These are phyloP conservation scores for Tupaia chinensis DNA, from an alignment of 2,113 vertebrate genomes.

Conservation along the genomic window DNA sequence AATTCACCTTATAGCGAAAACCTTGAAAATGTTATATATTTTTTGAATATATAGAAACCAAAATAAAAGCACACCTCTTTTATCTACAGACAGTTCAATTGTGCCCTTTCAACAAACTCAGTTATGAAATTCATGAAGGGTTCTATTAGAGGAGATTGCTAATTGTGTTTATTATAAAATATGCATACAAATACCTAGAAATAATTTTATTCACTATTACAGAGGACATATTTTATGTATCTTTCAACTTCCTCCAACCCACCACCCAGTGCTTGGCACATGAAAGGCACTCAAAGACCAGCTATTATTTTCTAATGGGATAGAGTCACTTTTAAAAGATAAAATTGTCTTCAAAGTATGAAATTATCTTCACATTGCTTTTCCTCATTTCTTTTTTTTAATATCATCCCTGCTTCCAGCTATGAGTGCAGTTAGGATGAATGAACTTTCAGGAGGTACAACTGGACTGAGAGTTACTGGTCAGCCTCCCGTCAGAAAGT, in stretches of 20 bases:
- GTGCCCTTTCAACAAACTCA: not conserved
- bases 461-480: not conserved
- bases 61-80: not conserved
- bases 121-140: not conserved
- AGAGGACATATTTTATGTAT: not conserved
- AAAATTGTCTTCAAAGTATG: not conserved
- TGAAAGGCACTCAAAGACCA: not conserved
- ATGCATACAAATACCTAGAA: not conserved
- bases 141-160: not conserved
- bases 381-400: not conserved
- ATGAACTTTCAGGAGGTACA: not conserved
- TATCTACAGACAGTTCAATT: not conserved
- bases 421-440: not conserved
- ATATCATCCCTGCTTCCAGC: not conserved
- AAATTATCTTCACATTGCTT: slow-evolving; percentile 2
- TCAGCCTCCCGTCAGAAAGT: not conserved
- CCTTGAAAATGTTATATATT: too few species aligned
- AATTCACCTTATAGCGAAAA: too few species aligned
- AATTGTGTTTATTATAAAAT: not conserved
- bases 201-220: not conserved
- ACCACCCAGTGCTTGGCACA: not conserved
- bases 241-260: not conserved
- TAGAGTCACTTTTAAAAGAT: slow-evolving; percentile 24
- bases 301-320: not conserved
- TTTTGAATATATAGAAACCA: not conserved